A percentile compares a stretch with the other conserved stretches of the same genome.
phyloP scores from a whole-genome alignment of 2,113 vertebrate genomes.

The Melanerpes formicivorus region DNA sequence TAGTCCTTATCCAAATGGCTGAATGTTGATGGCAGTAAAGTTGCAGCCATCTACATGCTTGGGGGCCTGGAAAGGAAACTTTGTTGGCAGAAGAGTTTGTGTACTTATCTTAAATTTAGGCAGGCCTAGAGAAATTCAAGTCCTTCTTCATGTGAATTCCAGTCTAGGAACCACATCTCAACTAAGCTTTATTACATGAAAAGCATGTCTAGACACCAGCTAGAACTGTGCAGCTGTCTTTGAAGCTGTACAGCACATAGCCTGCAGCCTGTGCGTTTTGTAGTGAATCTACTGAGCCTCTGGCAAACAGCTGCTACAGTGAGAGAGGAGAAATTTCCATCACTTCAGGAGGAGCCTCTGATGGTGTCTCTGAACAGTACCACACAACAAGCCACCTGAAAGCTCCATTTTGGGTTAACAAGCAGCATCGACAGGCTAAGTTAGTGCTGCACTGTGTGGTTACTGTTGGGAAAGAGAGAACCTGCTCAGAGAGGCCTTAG shows the following conservation, averaged over 20 bases:
- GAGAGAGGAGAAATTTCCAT: neutral
- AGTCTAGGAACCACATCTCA: neutral
- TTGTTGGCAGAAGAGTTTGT: neutral
- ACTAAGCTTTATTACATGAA: slow-evolving; percentile 2
- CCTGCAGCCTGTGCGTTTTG: slow-evolving; percentile 16
- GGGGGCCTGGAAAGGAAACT: neutral
- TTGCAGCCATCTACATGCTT: neutral
- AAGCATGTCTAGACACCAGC: slow-evolving; percentile 35
- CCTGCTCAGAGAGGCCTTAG: neutral
- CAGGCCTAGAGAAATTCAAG: neutral
- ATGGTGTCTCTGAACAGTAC: neutral
- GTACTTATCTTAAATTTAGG: neutral
- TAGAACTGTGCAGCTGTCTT: neutral
- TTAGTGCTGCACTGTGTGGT: neutral
- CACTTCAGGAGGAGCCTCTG: neutral
- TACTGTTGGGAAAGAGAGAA: neutral
- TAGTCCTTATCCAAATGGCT: neutral
- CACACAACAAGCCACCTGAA: neutral
- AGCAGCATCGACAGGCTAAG: neutral
- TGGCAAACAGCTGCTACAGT: slow-evolving; percentile 35
- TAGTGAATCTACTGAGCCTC: slow-evolving; percentile 1
- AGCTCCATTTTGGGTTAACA: slow-evolving; percentile 18
- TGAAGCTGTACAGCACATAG: slow-evolving; percentile 1
- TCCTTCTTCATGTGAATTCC: neutral
- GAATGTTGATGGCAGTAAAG: neutral